These are phyloP conservation scores for Trachelus iudaicus DNA, from an alignment of 2,888 invertebrate genomes.

Conservation along the genomic window DNA sequence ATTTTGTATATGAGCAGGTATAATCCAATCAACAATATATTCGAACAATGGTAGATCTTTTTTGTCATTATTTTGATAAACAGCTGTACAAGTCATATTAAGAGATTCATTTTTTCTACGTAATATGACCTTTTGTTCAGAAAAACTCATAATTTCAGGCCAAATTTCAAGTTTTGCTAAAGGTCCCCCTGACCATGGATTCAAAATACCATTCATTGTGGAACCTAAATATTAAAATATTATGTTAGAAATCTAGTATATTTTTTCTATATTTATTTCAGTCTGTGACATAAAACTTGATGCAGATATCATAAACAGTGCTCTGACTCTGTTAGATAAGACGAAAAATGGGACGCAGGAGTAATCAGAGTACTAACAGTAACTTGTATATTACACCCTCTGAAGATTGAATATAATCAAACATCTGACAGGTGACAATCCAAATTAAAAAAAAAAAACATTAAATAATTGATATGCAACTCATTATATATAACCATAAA, in stretches of 20 bases:
- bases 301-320: neutral
- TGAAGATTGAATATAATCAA: neutral
- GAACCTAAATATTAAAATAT: slow-evolving; percentile 4
- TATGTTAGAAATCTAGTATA: neutral
- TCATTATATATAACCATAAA: neutral
- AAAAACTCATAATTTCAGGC: slow-evolving; percentile 31
- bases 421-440: neutral
- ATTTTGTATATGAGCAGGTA: slow-evolving; percentile 27
- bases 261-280: neutral
- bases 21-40: slow-evolving; percentile 38
- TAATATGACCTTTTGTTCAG: slow-evolving; percentile 34
- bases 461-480: neutral
- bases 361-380: neutral
- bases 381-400: neutral
- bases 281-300: neutral
- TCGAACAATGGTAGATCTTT: slow-evolving; percentile 25
- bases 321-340: neutral
- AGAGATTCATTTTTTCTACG: slow-evolving; percentile 45
- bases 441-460: neutral
- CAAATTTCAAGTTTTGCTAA: slow-evolving; percentile 34
- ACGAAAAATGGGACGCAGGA: neutral
- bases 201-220: neutral
- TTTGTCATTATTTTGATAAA: slow-evolving; percentile 33
- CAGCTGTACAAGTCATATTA: slow-evolving; percentile 48
- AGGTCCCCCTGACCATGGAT: slow-evolving; percentile 12